Evolutionary conservation across 2,797 vertebrate species (phyloP), one percentile per base, ranked within the genome.

Genomic region (Muraenolepis orangiensis): DNA sequence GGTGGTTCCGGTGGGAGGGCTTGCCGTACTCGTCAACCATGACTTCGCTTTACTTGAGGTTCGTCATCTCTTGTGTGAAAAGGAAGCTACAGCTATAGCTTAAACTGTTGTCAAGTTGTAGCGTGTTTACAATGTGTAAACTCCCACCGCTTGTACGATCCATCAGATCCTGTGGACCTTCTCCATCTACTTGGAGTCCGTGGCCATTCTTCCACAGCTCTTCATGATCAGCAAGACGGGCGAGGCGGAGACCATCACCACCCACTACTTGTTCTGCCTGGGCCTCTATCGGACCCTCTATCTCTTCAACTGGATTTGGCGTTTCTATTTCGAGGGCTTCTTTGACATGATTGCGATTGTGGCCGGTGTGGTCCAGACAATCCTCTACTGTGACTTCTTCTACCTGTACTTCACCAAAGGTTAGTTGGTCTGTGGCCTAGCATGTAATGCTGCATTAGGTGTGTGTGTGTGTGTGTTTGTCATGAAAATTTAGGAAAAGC

Each of bases 391-490:
- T 84, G 98, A 99, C 94, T 99, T 99, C 94, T 99, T 99, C 94
- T 99, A 99, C 90, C 94, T 99, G 93, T 99, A 99, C 84, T 93
- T 99, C 88, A 99, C 98, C 80, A 99, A 99, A 98, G 98, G 98
- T 99, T 72, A 81, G 94, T 73, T 14, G 11, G 10, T 40, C 26
- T 67, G 66, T 31, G 26, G 28, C 28, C 14, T 67, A 30, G 23
- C 23, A 66, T 28, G 23, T 36, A 51, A n/a, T 61, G 31, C 16
- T 40, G 13, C 32, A 34, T 34, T 34, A 34, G 7, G 32, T 34
- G 32, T 34, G 36, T 38, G 36, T 38, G 40, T 46, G 40, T 46
- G 12, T 46, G 40, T 46, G 40, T 46, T 16, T n/a, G n/a, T n/a
- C n/a, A n/a, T n/a, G n/a, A n/a, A n/a, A n/a, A n/a, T n/a, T n/a